Conservation (phyloP, 2,113 vertebrate species). For the Rhynchopsitta pachyrhyncha region DNA sequence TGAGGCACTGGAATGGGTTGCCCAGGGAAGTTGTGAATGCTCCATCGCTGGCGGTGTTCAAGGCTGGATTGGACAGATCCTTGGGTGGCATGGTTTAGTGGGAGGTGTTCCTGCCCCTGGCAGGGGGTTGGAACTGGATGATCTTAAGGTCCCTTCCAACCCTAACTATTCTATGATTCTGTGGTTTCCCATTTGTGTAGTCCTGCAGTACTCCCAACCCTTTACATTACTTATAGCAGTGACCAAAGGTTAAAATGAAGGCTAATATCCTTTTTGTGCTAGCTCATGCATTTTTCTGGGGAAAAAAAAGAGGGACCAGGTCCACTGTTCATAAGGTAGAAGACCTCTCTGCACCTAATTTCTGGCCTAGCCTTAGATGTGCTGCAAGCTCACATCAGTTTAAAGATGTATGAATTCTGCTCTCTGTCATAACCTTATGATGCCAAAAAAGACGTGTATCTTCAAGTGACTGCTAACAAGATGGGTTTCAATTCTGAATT, state of each 20-base stretch:
- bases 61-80: no score
- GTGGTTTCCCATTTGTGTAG: not conserved
- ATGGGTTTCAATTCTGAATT: not conserved
- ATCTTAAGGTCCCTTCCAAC: no score
- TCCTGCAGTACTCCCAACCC: not conserved
- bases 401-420: not conserved
- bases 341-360: not conserved
- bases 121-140: no score
- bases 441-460: not conserved
- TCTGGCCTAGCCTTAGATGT: not conserved
- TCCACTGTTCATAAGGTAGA: not conserved
- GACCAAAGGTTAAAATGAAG: not conserved
- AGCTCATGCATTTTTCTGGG: not conserved
- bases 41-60: no score
- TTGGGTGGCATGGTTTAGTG: no score
- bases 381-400: not conserved
- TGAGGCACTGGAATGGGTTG: no score
- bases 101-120: no score
- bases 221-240: not conserved
- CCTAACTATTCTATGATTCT: no score
- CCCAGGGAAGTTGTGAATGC: no score
- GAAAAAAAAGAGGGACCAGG: not conserved
- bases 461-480: not conserved
- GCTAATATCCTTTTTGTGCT: not conserved
- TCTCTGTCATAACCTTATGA: not conserved